Conservation (phyloP, 2,113 vertebrate genomes). For the Pedetes capensis region DNA sequence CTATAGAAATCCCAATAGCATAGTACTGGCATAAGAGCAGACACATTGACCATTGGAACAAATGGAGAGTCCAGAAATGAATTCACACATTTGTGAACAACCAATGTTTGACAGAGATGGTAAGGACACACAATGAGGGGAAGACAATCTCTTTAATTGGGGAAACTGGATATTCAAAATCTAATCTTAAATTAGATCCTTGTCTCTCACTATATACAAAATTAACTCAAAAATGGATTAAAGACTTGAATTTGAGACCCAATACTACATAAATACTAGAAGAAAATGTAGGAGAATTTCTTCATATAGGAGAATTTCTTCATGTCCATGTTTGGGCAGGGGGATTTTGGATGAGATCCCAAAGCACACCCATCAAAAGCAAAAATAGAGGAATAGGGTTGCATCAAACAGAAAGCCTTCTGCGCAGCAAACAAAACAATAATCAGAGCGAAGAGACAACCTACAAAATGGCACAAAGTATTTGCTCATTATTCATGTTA, state of each 20-base stretch:
- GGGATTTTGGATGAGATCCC: not conserved
- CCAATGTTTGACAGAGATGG: not conserved
- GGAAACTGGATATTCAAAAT: not conserved
- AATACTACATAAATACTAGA: not conserved
- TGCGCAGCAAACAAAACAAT: not conserved
- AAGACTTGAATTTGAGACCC: too few relatives aligned
- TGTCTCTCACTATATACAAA: not conserved
- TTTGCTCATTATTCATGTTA: too few relatives aligned
- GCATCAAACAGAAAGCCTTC: not conserved
- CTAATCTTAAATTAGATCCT: not conserved
- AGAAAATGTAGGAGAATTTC: not conserved
- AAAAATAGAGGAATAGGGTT: not conserved
- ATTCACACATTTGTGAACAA: not conserved
- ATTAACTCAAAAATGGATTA: not conserved
- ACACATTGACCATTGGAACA: not conserved
- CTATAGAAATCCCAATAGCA: not conserved
- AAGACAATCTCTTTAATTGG: not conserved
- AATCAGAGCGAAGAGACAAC: not conserved
- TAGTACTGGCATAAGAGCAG: too few relatives aligned
- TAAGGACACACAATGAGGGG: not conserved
- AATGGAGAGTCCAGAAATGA: not conserved
- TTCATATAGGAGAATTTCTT: not conserved
- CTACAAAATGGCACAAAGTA: not conserved
- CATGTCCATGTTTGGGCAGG: not conserved
- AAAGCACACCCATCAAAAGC: not conserved